phyloP scores from a whole-genome alignment of 2,797 vertebrate genomes.

The Chanos chanos region DNA sequence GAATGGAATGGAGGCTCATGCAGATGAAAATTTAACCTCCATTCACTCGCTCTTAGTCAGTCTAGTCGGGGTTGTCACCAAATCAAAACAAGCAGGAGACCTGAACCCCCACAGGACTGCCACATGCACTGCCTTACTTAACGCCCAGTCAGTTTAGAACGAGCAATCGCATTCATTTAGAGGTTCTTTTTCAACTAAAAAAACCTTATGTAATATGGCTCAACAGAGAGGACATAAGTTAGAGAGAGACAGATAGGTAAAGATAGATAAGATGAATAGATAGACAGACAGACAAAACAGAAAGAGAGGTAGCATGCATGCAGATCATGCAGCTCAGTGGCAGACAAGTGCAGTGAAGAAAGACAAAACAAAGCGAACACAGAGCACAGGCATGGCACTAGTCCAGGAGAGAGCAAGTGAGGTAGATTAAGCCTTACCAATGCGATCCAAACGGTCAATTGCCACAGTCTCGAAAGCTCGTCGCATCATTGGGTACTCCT shows the following conservation, averaged over 20 bases:
- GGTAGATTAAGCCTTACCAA: slow-evolving; percentile 76
- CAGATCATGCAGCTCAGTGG: slow-evolving; percentile 75
- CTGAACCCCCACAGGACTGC: slow-evolving; percentile 68
- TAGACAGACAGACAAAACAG: slow-evolving; percentile 17
- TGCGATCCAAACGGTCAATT: slow-evolving; percentile 94
- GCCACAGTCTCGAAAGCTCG: slow-evolving; percentile 93
- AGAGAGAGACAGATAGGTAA: no score
- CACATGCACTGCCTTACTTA: slow-evolving; percentile 78
- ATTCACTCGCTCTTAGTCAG: slow-evolving; percentile 68
- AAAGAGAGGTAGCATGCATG: slow-evolving; percentile 52
- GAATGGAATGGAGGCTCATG: slow-evolving; percentile 77
- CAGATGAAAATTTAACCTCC: slow-evolving; percentile 76
- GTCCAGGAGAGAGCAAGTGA: slow-evolving; percentile 43
- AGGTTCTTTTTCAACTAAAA: no score
- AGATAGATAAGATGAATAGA: background rate
- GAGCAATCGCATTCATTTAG: no score
- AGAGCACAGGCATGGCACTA: slow-evolving; percentile 55
- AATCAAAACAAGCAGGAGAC: slow-evolving; percentile 61
- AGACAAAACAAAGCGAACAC: slow-evolving; percentile 65
- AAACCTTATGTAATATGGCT: slow-evolving; percentile 50
- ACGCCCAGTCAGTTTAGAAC: no score
- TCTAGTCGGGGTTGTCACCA: slow-evolving; percentile 66
- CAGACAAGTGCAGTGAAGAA: slow-evolving; percentile 69
- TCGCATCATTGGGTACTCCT: slow-evolving; percentile 99
- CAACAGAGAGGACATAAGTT: slow-evolving; percentile 33